These are phyloP conservation scores for Peucedramus taeniatus DNA, from an alignment of 2,113 vertebrate genomes.

Conservation along the genomic window DNA sequence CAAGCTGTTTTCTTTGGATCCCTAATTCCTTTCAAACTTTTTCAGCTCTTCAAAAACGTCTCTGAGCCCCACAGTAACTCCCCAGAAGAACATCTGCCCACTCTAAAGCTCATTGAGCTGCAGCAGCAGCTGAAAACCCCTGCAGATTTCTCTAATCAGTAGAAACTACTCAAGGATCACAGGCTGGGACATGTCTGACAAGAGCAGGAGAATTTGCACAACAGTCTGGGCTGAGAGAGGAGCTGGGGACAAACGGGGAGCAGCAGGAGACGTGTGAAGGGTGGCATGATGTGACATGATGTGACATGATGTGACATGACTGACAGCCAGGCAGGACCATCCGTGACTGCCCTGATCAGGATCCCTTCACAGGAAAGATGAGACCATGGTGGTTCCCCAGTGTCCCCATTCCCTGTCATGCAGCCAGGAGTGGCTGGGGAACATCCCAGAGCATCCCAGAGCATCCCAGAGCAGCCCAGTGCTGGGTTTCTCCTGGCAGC, in stretches of 20 bases:
- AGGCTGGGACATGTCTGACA: not conserved
- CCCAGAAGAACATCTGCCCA: not conserved
- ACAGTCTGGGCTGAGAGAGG: not conserved
- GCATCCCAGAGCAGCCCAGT: rapidly evolving
- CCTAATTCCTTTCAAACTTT: not conserved
- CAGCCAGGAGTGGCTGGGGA: not conserved
- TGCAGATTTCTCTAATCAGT: not conserved
- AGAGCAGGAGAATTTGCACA: not conserved
- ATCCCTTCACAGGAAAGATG: rapidly evolving
- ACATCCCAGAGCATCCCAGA: not conserved
- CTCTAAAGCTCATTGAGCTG: not conserved
- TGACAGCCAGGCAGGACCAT: rapidly evolving
- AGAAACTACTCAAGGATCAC: not conserved
- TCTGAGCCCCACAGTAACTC: not conserved
- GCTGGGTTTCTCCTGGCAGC: not conserved
- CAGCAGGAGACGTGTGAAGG: not conserved
- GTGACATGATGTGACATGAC: not conserved
- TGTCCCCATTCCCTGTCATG: not conserved
- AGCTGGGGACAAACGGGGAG: not conserved
- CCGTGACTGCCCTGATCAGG: not conserved
- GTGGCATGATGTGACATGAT: not conserved
- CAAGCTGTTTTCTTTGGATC: not conserved
- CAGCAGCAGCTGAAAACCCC: not conserved
- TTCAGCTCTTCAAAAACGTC: not conserved
- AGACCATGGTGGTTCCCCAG: rapidly evolving